Conservation (phyloP, 2,797 vertebrate species). For the Hydrocynus forskahlii region DNA sequence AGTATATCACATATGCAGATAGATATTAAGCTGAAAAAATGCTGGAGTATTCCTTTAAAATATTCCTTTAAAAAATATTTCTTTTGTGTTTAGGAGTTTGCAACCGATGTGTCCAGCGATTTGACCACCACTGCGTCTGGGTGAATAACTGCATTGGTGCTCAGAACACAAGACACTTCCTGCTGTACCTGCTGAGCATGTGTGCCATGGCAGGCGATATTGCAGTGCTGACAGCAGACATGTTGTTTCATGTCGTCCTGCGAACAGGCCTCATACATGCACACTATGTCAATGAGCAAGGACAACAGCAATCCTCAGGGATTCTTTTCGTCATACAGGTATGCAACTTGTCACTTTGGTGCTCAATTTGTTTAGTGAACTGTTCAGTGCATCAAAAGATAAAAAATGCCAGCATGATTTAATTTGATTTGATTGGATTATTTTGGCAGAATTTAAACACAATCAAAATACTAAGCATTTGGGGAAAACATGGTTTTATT, state of each 20-base stretch:
- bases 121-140: conserved; percentile 98
- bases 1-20: background rate
- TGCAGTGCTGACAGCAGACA: conserved; percentile 70
- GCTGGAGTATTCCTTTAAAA: background rate
- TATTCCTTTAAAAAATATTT: conserved; percentile 27
- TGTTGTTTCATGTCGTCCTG: conserved; percentile 81
- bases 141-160: conserved; percentile 96
- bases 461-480: too few relatives aligned
- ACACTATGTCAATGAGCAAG: conserved; percentile 80
- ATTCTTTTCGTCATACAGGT: conserved; percentile 86
- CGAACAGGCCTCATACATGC: conserved; percentile 76
- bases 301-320: conserved; percentile 76
- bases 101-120: conserved; percentile 87
- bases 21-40: background rate
- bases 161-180: conserved; percentile 84
- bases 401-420: too few relatives aligned
- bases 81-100: conserved; percentile 82
- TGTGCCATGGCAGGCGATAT: conserved; percentile 76
- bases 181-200: conserved; percentile 87
- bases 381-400: too few relatives aligned
- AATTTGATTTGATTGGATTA: background rate
- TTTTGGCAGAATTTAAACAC: background rate
- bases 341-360: conserved; percentile 2
- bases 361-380: background rate
- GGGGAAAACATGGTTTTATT: too few relatives aligned